phyloP scores from a whole-genome alignment of 1,140 invertebrate species.

The Piezodorus guildinii region DNA sequence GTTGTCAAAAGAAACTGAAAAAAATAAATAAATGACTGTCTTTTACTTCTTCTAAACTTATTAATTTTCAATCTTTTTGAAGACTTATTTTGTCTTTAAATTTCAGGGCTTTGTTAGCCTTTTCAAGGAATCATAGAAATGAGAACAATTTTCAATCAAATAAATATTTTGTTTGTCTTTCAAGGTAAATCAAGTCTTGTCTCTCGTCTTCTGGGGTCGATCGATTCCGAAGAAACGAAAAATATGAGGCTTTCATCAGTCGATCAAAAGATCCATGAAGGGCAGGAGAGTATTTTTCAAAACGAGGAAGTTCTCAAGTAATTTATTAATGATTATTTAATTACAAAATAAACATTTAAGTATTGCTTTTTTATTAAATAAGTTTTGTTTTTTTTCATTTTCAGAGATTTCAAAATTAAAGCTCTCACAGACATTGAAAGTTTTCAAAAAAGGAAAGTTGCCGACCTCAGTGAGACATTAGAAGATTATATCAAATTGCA shows the following conservation, averaged over 20 bases:
- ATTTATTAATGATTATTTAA: conserved; percentile 8
- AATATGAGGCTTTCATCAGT: conserved; percentile 57
- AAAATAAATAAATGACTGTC: no score
- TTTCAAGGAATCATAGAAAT: no score
- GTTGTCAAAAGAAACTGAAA: no score
- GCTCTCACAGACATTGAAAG: conserved; percentile 60
- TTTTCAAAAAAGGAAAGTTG: conserved; percentile 65
- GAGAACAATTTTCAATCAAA: no score
- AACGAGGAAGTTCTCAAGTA: conserved; percentile 51
- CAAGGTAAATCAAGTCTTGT: conserved; percentile 55
- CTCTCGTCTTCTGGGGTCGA: conserved; percentile 61
- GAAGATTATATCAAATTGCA: conserved; percentile 62
- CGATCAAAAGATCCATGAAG: conserved; percentile 58
- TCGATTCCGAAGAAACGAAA: conserved; percentile 65
- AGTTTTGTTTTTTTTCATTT: conserved; percentile 33
- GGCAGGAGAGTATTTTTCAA: conserved; percentile 45
- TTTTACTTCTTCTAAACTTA: no score
- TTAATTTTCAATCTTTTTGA: no score
- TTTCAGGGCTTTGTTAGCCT: no score
- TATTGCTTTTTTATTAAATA: background rate
- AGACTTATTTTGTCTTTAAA: no score
- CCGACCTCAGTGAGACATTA: conserved; percentile 64
- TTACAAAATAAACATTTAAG: background rate
- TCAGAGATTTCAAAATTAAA: conserved; percentile 57
- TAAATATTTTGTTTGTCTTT: conserved; percentile 14